Evolutionary conservation across 2,113 vertebrate genomes (phyloP), one percentile per base, ranked within the genome.

Genomic region (Chloroceryle aenea): DNA sequence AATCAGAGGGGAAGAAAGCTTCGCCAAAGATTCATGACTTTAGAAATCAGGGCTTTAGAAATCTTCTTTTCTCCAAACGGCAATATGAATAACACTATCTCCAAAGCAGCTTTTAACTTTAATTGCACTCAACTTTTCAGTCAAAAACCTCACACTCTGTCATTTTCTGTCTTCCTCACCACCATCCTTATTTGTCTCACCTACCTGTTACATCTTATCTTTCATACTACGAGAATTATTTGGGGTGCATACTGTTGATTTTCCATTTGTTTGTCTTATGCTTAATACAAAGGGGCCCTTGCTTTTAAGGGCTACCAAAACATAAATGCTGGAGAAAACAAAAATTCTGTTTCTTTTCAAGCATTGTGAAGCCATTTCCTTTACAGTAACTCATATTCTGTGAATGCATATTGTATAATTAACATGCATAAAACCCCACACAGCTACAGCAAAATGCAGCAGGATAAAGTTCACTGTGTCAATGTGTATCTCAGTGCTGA

Each of bases 11-110:
- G 6, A 42, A 53, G 67, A 89, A 86, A 69, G 66, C 4, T 9
- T 10, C 3, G n/a, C 12, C 1, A 4, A 58, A 91, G 32, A 16
- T 59, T 53, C 38, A 17, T 0, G 1, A 50, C 11, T n/a, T n/a
- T n/a, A 14, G 40, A 50, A 25, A 48, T 59, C 10, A 17, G 50
- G n/a, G 7, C 7, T 76, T 19, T 6, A 47, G 67, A 72, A 45
- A 50, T 58, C 29, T n/a, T 71, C 11, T n/a, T 73, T 75, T 59
- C 27, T 17, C 32, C 38, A 45, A 53, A 77, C 1, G 83, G 56
- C 27, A 47, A 13, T 18, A 59, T 18, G 56, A 83, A 20, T 12
- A 84, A 90, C 4, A 12, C 27, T 78, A 10, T n/a, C 22, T 38
- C 38, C 23, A 55, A 79, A 92, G 71, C 27, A 71, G 72, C 48